Evolutionary conservation across 2,888 invertebrate genomes (phyloP), one percentile per base, ranked within the genome.

Genomic region (Balanococcus diminutus): DNA sequence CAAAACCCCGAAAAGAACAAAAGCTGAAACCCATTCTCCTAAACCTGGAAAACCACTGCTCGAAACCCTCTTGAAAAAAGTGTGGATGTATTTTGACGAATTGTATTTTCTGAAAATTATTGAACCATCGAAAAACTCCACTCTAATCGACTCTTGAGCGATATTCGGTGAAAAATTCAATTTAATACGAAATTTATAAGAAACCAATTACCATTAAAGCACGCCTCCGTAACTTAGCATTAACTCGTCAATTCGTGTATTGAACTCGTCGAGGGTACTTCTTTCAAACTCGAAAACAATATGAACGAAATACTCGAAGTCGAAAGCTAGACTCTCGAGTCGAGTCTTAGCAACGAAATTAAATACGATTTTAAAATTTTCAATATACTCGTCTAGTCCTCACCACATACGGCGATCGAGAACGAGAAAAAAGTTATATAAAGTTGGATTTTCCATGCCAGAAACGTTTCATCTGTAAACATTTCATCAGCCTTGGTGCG

Each of bases 341-440:
- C 67, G 67, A 67, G 16, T 67, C 5, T 67, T 67, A 28, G 8
- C 6, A 56, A 56, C 22, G 56, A 67, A 16, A 67, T 67, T 67
- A 67, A 67, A 67, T 67, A 67, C 67, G 28, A 67, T 67, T n/a
- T 67, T 28, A 67, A 61, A 61, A 25, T 5, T 67, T 67, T 67
- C 67, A 67, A 28, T 67, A 67, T 28, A 28, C 28, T 28, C 67
- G 67, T 28, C 56, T 8, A 56, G 56, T 67, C 28, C n/a, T n/a
- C 28, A 14, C 28, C 67, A 16, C 28, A n/a, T n/a, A 11, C 51
- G 51, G 5, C 6, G 42, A 42, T 22, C 19, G 22, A 22, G 22
- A 22, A 5, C 5, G 22, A 22, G 36, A 56, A 56, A 56, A 56
- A 56, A 22, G 56, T 56, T 56, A 22, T 56, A 56, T 22, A 8